Evolutionary conservation across 1,140 invertebrate genomes (phyloP).

Genomic region (Thrips palmi): DNA sequence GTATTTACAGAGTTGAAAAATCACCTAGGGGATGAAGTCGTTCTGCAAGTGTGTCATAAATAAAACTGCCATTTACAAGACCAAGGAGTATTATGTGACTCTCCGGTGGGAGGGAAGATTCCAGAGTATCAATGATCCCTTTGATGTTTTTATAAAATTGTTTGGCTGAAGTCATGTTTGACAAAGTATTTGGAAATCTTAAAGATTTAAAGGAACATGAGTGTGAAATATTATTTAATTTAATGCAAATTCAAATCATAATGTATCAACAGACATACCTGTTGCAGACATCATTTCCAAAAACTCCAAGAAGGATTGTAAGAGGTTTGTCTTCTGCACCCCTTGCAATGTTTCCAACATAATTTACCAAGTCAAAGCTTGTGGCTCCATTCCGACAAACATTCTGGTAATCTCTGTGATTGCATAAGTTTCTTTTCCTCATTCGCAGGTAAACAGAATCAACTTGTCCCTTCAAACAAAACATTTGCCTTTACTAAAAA

Average conservation of each 20-base stretch:
- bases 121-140: constrained; percentile 21
- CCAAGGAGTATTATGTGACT: constrained; percentile 29
- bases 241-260: too few relatives aligned
- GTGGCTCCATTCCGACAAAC: constrained; percentile 27
- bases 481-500: too few relatives aligned
- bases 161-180: constrained; percentile 26
- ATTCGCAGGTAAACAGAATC: constrained; percentile 19
- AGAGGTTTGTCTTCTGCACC: constrained; percentile 24
- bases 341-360: constrained; percentile 21
- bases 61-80: constrained; percentile 26
- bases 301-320: constrained; percentile 26
- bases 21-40: constrained; percentile 28
- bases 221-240: neutral
- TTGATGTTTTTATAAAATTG: constrained; percentile 20
- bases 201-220: constrained; percentile 12
- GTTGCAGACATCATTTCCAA: constrained; percentile 34
- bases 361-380: constrained; percentile 15
- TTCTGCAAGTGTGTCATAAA: constrained; percentile 25
- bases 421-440: constrained; percentile 25
- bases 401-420: constrained; percentile 33
- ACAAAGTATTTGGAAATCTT: constrained; percentile 23
- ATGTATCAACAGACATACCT: constrained; percentile 19
- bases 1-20: too few relatives aligned
- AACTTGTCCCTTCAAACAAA: constrained; percentile 15
- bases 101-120: constrained; percentile 21